Percentiles rank a stretch among this genome's conserved stretches.
Evolutionary conservation across 2,797 vertebrate genomes (phyloP).

Genomic region (Coregonus sp.): DNA sequence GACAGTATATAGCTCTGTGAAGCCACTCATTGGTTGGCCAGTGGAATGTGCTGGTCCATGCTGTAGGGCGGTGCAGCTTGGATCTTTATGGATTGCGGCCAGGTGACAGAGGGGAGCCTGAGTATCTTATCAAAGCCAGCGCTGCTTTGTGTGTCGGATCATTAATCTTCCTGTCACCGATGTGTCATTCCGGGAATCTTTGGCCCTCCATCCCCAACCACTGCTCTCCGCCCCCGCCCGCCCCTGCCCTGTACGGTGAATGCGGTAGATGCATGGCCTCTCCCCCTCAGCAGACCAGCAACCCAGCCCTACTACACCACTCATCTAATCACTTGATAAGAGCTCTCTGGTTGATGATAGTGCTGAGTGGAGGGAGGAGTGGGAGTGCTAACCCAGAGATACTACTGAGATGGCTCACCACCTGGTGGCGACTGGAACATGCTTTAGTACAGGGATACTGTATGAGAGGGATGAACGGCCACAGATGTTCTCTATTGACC

Average conservation of each 20-base stretch:
- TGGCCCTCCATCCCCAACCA: neutral
- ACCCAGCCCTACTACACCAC: neutral
- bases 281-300: neutral
- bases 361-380: neutral
- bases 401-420: neutral
- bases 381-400: neutral
- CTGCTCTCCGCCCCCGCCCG: neutral
- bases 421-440: neutral
- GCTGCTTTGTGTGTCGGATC: neutral
- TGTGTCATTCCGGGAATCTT: neutral
- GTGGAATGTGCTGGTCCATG: neutral
- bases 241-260: neutral
- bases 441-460: neutral
- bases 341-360: neutral
- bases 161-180: conserved; percentile 9
- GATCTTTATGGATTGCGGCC: neutral
- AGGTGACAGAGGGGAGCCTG: neutral
- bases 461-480: neutral
- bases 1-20: neutral
- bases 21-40: neutral
- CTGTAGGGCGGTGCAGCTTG: neutral
- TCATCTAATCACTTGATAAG: neutral
- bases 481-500: neutral
- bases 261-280: neutral
- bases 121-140: neutral